Percentiles rank a stretch among this genome's conserved stretches.
phyloP scores from a whole-genome alignment of 2,888 invertebrate species.

The Dynastes grantii region DNA sequence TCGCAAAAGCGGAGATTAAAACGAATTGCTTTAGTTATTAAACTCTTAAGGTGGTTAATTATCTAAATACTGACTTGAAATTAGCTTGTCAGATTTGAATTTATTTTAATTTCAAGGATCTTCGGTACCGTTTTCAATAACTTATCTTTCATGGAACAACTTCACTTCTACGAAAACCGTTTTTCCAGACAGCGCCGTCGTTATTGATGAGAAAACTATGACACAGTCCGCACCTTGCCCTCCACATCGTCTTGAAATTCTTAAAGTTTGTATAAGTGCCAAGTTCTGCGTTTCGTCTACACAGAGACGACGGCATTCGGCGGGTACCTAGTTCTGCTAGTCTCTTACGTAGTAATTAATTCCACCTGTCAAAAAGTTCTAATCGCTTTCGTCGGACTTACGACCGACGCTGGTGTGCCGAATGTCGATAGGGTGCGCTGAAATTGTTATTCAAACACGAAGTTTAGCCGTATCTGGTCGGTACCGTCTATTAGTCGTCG shows the following conservation, averaged over 20 bases:
- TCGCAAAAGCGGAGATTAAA: too few species aligned
- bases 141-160: background rate
- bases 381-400: slow-evolving; percentile 58
- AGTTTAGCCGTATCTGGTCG: slow-evolving; percentile 22
- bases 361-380: slow-evolving; percentile 60
- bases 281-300: background rate
- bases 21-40: too few species aligned
- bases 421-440: slow-evolving; percentile 7
- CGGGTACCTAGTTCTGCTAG: slow-evolving; percentile 1
- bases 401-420: slow-evolving; percentile 48
- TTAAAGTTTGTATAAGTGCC: slow-evolving; percentile 24
- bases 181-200: background rate
- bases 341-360: slow-evolving; percentile 56
- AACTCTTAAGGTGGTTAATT: too few species aligned
- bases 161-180: background rate
- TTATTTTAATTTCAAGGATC: too few species aligned
- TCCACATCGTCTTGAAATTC: background rate
- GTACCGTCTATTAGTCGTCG: slow-evolving; percentile 1
- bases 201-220: slow-evolving; percentile 19
- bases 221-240: background rate
- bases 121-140: background rate
- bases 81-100: too few species aligned
- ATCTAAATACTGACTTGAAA: too few species aligned
- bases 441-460: slow-evolving; percentile 53
- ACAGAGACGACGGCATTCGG: background rate